Evolutionary conservation across 2,888 invertebrate species (phyloP).

Genomic region (Smittia sp.): DNA sequence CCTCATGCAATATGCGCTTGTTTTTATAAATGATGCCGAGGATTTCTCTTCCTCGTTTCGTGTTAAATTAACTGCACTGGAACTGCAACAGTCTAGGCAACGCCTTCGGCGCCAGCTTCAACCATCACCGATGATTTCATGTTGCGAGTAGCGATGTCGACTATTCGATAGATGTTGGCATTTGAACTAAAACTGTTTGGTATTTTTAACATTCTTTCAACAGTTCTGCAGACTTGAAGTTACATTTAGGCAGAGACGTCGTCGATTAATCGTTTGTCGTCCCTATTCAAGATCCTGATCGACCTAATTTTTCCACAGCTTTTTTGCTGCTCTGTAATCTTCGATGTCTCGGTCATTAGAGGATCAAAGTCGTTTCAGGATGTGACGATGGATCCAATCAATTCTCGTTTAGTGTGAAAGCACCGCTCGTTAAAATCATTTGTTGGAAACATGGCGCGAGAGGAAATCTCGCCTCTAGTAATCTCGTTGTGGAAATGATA

Average conservation of each 20-base stretch:
- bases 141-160: no score
- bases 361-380: constrained; percentile 20
- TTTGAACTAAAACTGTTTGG: no score
- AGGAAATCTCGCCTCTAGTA: not conserved
- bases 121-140: not conserved
- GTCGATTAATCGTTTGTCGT: no score
- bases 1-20: not conserved
- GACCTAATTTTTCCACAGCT: not conserved
- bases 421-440: not conserved
- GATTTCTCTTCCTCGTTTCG: not conserved
- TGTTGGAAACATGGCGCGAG: not conserved
- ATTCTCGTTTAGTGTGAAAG: not conserved
- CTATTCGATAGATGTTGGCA: no score
- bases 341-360: constrained; percentile 14
- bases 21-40: constrained; percentile 9
- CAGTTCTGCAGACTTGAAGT: no score
- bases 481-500: not conserved
- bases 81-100: constrained; percentile 4
- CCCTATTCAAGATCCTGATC: not conserved
- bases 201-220: not conserved
- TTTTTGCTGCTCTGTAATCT: not conserved
- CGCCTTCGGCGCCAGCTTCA: constrained; percentile 11
- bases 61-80: constrained; percentile 18
- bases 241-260: no score
- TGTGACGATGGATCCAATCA: constrained; percentile 7